Percentiles rank a stretch among this genome's conserved stretches.
Evolutionary conservation across 2,113 vertebrate genomes (phyloP).

Genomic region (Thunnus maccoyii): DNA sequence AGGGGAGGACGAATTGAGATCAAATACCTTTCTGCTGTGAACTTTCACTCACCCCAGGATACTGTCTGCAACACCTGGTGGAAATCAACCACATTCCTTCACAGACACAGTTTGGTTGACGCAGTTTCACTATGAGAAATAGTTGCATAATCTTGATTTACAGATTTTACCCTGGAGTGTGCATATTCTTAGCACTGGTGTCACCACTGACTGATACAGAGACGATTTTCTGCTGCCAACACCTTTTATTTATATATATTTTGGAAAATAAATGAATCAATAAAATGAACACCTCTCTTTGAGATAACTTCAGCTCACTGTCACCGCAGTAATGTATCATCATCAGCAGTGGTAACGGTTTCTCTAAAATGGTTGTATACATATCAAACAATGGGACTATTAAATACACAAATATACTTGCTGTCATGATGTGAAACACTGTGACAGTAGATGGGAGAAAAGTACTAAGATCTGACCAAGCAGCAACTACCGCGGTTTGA

Average conservation of each 20-base stretch:
- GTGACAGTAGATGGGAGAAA: too few species aligned
- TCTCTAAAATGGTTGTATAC: neutral
- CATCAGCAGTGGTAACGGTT: neutral
- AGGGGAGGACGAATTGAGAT: slow-evolving; percentile 10
- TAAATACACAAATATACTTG: neutral
- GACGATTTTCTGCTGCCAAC: neutral
- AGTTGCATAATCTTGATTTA: neutral
- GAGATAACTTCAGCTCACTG: neutral
- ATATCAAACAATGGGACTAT: neutral
- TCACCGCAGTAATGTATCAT: neutral
- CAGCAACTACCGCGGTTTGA: too few species aligned
- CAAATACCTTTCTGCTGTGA: slow-evolving; percentile 25
- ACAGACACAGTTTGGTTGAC: slow-evolving; percentile 10
- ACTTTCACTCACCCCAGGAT: slow-evolving; percentile 4
- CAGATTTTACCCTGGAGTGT: too few species aligned
- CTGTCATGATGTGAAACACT: too few species aligned
- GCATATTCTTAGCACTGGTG: neutral
- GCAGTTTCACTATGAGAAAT: neutral
- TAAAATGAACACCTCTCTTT: neutral
- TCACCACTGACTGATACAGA: neutral
- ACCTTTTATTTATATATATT: neutral
- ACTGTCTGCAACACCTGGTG: slow-evolving; percentile 16
- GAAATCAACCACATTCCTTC: slow-evolving; percentile 9
- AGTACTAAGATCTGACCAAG: too few species aligned
- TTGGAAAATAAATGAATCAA: too few species aligned